phyloP scores from a whole-genome alignment of 2,113 vertebrate species.

The Toxostoma redivivum region DNA sequence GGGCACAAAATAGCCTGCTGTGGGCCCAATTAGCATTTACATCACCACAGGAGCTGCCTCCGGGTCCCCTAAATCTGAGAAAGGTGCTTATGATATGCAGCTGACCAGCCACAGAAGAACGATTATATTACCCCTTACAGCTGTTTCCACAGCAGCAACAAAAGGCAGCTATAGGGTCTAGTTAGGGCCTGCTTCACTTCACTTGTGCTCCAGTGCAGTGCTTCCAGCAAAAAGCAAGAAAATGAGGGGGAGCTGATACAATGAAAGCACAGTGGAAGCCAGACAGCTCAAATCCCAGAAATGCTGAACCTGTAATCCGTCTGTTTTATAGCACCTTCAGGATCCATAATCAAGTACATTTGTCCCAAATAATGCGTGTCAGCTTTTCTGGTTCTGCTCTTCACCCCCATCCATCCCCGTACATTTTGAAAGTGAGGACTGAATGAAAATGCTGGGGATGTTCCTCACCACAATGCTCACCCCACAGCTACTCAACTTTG shows the following conservation, averaged over 20 bases:
- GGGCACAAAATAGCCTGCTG: not conserved
- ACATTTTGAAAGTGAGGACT: not conserved
- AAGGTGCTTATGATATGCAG: conserved; percentile 35
- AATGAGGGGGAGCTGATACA: not conserved
- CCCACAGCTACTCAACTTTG: not conserved
- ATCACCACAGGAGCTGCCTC: conserved; percentile 16
- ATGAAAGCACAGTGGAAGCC: conserved; percentile 38
- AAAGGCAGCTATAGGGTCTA: conserved; percentile 49
- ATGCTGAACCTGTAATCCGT: not conserved
- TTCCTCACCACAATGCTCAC: not conserved
- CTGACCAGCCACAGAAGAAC: conserved; percentile 12
- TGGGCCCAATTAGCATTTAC: conserved; percentile 7
- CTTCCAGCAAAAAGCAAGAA: conserved; percentile 9
- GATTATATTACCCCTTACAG: conserved; percentile 26
- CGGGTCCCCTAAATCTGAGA: not conserved
- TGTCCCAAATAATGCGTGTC: not conserved
- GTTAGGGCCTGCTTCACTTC: conserved; percentile 25
- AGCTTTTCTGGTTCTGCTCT: not conserved
- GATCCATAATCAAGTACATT: not conserved
- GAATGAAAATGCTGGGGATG: not conserved
- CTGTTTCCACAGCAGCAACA: conserved; percentile 51
- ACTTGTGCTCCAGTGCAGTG: not conserved
- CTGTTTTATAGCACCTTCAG: conserved; percentile 41
- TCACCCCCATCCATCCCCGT: not conserved
- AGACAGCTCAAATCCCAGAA: conserved; percentile 19